A percentile compares a stretch with the other conserved stretches of the same genome.
phyloP scores from a whole-genome alignment of 2,888 invertebrate genomes.

The Chloroclysta siterata region DNA sequence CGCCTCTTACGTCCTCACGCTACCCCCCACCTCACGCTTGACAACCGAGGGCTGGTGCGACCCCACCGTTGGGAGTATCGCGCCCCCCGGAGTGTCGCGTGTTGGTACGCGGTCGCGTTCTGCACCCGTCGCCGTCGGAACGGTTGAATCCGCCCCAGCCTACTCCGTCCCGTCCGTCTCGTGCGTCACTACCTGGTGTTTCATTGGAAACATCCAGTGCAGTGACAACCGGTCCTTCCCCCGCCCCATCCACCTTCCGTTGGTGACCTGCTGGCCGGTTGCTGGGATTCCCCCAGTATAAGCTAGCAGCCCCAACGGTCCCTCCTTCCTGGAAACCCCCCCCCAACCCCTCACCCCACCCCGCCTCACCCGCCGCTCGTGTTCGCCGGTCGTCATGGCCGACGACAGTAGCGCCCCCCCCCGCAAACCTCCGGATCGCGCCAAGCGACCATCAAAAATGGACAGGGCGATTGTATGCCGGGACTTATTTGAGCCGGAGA shows the following conservation, averaged over 20 bases:
- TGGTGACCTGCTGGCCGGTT: not conserved
- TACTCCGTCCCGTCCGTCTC: not conserved
- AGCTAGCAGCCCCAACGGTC: not conserved
- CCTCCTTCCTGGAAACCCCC: too few species aligned
- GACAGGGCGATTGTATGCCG: not conserved
- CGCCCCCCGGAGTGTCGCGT: not conserved
- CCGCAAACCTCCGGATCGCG: not conserved
- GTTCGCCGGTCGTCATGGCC: not conserved
- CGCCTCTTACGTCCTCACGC: too few species aligned
- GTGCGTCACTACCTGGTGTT: not conserved
- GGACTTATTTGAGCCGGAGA: not conserved
- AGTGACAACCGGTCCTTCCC: not conserved
- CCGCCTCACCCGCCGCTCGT: too few species aligned
- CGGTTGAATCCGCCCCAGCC: not conserved
- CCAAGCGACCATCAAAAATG: not conserved
- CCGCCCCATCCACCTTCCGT: not conserved
- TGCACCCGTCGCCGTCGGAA: too few species aligned
- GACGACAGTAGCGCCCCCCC: not conserved
- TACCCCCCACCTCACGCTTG: not conserved
- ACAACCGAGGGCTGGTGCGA: not conserved
- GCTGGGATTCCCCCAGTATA: not conserved
- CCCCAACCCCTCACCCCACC: not conserved
- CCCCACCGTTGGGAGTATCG: not conserved
- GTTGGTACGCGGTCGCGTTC: too few species aligned
- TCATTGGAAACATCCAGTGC: not conserved